phyloP scores from a whole-genome alignment of 2,797 vertebrate genomes.

The Tenualosa thibaudeaui region DNA sequence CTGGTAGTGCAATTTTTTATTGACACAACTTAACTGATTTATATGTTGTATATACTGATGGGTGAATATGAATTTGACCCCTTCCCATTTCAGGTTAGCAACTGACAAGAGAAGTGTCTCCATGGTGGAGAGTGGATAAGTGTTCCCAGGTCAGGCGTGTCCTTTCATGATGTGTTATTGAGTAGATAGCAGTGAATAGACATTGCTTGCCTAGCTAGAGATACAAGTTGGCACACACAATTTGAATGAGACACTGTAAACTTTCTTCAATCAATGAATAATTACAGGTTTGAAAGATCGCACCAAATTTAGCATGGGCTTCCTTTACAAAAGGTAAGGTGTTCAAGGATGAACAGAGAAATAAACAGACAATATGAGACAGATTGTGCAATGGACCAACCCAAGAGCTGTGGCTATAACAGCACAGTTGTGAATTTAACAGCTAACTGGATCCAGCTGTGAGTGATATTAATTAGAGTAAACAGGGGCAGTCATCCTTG shows the following conservation, averaged over 20 bases:
- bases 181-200: no score
- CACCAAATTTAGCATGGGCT: neutral
- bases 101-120: neutral
- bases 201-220: neutral
- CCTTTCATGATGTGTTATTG: no score
- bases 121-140: neutral
- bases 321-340: neutral
- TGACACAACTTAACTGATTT: neutral
- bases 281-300: neutral
- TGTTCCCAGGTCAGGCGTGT: no score
- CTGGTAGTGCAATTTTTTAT: neutral
- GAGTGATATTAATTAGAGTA: conserved; percentile 18
- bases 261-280: neutral
- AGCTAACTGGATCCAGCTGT: conserved; percentile 17
- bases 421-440: conserved; percentile 15
- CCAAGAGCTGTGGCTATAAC: neutral
- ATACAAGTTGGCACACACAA: neutral
- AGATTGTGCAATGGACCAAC: neutral
- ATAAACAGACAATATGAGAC: neutral
- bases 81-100: neutral
- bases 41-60: neutral
- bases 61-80: neutral
- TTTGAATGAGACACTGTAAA: neutral
- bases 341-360: neutral
- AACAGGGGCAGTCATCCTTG: conserved; percentile 17